Base-by-base conservation (phyloP, 2,113 vertebrate species). In the Podilymbus podiceps region DNA sequence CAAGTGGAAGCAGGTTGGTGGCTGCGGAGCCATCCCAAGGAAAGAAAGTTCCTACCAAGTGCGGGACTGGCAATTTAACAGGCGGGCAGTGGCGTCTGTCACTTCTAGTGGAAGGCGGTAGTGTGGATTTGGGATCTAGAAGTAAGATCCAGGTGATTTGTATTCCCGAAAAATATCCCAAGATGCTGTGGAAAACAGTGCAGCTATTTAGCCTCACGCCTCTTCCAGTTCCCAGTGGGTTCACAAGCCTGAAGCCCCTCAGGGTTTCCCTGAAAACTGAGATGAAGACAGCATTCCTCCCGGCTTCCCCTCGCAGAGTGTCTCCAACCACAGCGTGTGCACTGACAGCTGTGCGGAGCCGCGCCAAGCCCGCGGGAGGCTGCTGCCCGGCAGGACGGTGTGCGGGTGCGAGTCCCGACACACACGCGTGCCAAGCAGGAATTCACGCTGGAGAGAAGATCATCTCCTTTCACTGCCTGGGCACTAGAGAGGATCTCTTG, bases 341-440 rank as follows among this genome's bases (percentile, higher is more conserved):
- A 18, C 47, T 10, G 53, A 40, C 3, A 27, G 44, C 60, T 49
- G 35, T 14, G 19, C 76, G 89, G 64, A 75, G 55, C 56, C 55
- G 16, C 2, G 2, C 19, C 74, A 53, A 63, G 59, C 62, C 30
- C 5, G 5, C 8, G 1, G 24, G 55, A 78, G 77, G 23, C n/a
- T 73, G 83, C 44, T 40, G 40, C 59, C 40, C 0, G 3, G 40
- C 47, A 46, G 31, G 4, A 4, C 1, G 8, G 23, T 22, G 58
- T 58, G 56, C 33, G 0, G 35, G 12, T 20, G 49, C 0, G 2
- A 46, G 40, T 25, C 44, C 33, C 12, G 31, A 38, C 1, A 1
- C 7, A 1, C 0, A 0, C 3, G 7, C 17, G 46, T 9, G 30
- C 10, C 31, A 19, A 73, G 52, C n/a, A 67, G 59, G 27, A 9